Conservation (phyloP, 2,797 vertebrate genomes). For the Tragopan temminckii region DNA sequence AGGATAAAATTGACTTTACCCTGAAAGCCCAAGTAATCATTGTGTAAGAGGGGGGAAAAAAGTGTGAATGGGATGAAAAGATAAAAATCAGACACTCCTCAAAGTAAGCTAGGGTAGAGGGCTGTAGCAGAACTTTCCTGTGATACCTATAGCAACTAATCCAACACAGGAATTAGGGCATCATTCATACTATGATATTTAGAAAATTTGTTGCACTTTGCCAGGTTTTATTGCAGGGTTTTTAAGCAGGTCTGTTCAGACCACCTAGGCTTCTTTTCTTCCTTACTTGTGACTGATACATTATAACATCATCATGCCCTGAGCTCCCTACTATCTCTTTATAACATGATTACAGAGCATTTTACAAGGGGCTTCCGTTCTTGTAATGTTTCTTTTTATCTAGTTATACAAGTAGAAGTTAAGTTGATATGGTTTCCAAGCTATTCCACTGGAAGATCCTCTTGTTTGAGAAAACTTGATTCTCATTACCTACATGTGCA, state of each 20-base stretch:
- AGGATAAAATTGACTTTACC: conserved; percentile 41
- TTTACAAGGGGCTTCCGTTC: neutral
- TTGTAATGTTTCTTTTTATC: neutral
- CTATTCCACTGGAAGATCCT: neutral
- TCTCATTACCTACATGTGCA: neutral
- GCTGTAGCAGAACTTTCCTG: conserved; percentile 35
- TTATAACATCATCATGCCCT: neutral
- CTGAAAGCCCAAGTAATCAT: conserved; percentile 51
- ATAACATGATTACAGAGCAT: neutral
- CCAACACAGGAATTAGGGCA: conserved; percentile 38
- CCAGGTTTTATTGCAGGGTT: neutral
- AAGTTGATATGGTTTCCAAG: neutral
- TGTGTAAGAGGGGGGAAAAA: conserved; percentile 25
- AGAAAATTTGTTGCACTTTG: conserved; percentile 13
- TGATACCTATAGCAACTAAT: neutral
- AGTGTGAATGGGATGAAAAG: conserved; percentile 60
- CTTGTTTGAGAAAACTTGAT: neutral
- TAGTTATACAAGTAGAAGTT: neutral
- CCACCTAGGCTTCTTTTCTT: conserved; percentile 54
- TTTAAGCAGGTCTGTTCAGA: conserved; percentile 12
- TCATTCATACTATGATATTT: neutral
- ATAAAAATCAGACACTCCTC: conserved; percentile 32
- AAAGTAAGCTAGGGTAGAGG: conserved; percentile 28
- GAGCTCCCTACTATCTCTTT: conserved; percentile 2
- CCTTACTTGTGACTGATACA: neutral